A percentile compares a stretch with the other conserved stretches of the same genome.
Evolutionary conservation across 1,140 invertebrate genomes (phyloP).

Genomic region (Ditylenchus dipsaci): DNA sequence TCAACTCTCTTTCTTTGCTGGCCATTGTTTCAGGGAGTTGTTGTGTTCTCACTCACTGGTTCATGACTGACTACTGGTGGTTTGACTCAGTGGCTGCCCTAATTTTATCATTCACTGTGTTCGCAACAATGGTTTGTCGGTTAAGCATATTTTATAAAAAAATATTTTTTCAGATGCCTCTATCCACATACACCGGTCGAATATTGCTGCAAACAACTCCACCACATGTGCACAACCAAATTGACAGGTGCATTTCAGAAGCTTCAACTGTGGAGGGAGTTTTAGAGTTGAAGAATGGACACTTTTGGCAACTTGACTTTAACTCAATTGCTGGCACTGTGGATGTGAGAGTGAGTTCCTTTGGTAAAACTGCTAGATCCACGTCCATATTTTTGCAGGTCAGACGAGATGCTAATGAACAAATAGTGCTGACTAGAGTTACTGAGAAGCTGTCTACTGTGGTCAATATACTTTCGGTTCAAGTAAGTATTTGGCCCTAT

Average conservation of each 20-base stretch:
- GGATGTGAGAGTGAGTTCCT: constrained; percentile 18
- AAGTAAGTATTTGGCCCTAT: too few species aligned
- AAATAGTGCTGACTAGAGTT: constrained; percentile 66
- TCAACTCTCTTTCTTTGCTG: constrained; percentile 51
- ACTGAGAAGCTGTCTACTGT: constrained; percentile 65
- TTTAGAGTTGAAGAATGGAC: constrained; percentile 68
- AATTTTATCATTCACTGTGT: constrained; percentile 49
- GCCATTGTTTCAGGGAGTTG: constrained; percentile 32
- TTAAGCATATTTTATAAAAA: too few species aligned
- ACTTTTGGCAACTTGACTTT: constrained; percentile 71
- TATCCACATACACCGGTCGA: constrained; percentile 53
- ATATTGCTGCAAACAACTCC: constrained; percentile 56
- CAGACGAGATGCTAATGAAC: constrained; percentile 68
- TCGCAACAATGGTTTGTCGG: constrained; percentile 46
- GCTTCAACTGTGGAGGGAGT: constrained; percentile 70
- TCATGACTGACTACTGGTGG: constrained; percentile 45
- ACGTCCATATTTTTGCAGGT: constrained; percentile 59
- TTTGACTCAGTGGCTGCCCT: constrained; percentile 46
- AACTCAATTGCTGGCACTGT: constrained; percentile 59
- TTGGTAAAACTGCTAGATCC: too few species aligned
- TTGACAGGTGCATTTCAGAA: constrained; percentile 60
- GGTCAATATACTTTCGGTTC: constrained; percentile 64
- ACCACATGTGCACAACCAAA: constrained; percentile 53
- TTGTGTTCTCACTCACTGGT: constrained; percentile 41
- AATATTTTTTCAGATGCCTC: constrained; percentile 22